These are phyloP conservation scores for Ectemnius cavifrons DNA, from an alignment of 2,888 invertebrate species.

Conservation along the genomic window DNA sequence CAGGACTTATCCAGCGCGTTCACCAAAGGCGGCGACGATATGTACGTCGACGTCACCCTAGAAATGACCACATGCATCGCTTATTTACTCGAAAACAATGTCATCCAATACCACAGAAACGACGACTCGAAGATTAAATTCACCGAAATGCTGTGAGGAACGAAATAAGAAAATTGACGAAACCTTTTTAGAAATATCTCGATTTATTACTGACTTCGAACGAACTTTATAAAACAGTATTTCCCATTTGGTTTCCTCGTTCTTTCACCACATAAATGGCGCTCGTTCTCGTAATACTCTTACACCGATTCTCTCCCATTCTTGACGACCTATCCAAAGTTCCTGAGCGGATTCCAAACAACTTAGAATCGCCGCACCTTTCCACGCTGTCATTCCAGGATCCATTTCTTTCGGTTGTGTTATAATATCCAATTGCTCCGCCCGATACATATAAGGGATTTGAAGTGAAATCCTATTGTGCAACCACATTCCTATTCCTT, in stretches of 20 bases:
- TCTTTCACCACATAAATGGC: conserved; percentile 89
- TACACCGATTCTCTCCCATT: conserved; percentile 93
- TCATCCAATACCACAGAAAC: conserved; percentile 67
- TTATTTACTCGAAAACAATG: conserved; percentile 67
- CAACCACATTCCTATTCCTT: conserved; percentile 91
- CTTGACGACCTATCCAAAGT: conserved; percentile 91
- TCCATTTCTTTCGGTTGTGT: conserved; percentile 95
- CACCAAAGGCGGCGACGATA: conserved; percentile 67
- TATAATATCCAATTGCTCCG: conserved; percentile 92
- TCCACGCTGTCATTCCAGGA: conserved; percentile 94
- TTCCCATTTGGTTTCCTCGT: background rate
- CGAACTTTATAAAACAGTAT: conserved; percentile 14
- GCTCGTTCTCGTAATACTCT: conserved; percentile 93
- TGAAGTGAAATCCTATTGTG: conserved; percentile 91
- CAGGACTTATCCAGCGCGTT: background rate
- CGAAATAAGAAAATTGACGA: too few species aligned
- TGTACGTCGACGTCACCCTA: conserved; percentile 63
- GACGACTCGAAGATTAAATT: conserved; percentile 68
- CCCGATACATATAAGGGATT: conserved; percentile 88
- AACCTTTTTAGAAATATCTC: conserved; percentile 8
- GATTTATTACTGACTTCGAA: background rate
- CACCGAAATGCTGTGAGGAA: conserved; percentile 57
- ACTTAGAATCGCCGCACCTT: conserved; percentile 95
- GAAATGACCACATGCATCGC: conserved; percentile 53
- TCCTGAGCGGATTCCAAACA: conserved; percentile 96